Conservation (phyloP, 2,888 invertebrate species). For the Calliphora vomitoria region DNA sequence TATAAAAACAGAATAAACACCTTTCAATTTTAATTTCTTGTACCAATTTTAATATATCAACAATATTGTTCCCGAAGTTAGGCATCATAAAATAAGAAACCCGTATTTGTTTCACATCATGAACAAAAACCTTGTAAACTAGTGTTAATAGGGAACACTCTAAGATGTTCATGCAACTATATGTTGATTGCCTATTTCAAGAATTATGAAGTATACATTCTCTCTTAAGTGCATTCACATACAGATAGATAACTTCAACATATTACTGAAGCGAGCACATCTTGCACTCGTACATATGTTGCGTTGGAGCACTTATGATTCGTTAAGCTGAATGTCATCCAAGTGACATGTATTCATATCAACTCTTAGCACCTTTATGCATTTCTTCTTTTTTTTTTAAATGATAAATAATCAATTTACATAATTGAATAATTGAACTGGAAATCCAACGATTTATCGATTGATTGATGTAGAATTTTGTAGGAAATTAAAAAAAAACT, state of each 20-base stretch:
- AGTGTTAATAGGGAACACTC: not conserved
- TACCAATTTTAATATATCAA: no score
- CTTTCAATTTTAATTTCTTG: no score
- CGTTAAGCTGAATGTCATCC: conserved; percentile 44
- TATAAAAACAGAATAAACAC: no score
- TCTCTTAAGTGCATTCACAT: conserved; percentile 30
- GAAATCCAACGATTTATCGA: not conserved
- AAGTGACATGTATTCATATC: conserved; percentile 31
- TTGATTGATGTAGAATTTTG: no score
- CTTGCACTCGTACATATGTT: conserved; percentile 33
- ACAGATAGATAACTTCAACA: conserved; percentile 5
- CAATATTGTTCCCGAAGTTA: no score
- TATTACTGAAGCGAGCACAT: conserved; percentile 24
- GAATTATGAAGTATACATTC: conserved; percentile 36
- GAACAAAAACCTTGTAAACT: no score
- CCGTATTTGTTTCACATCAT: no score
- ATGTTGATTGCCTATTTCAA: conserved; percentile 57
- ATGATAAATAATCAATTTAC: conserved; percentile 20
- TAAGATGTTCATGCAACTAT: conserved; percentile 25
- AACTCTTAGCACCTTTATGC: conserved; percentile 5
- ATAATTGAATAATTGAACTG: conserved; percentile 7
- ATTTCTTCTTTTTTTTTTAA: not conserved
- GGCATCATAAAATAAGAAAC: no score
- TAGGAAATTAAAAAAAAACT: no score
- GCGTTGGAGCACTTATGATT: conserved; percentile 25